phyloP scores from a whole-genome alignment of 1,140 invertebrate species.

The Heterodera carotae region DNA sequence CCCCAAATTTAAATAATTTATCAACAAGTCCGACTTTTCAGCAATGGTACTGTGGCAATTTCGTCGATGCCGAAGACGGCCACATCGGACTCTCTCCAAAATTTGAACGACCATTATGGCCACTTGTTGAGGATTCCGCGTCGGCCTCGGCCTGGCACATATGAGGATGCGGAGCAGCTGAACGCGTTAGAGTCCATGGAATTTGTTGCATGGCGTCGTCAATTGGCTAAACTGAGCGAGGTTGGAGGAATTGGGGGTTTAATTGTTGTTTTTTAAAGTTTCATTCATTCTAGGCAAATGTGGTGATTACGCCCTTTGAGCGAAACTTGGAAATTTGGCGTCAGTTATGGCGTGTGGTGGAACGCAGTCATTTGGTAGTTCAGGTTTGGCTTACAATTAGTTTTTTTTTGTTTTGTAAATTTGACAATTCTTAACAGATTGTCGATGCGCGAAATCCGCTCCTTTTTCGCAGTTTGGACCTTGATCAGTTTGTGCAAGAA shows the following conservation, averaged over 20 bases:
- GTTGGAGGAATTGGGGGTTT: constrained; percentile 43
- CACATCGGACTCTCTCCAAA: constrained; percentile 62
- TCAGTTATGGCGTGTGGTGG: constrained; percentile 95
- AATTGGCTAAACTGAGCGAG: constrained; percentile 57
- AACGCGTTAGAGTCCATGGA: constrained; percentile 49
- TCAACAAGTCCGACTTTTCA: constrained; percentile 74
- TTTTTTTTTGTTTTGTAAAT: constrained; percentile 25
- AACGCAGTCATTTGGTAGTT: constrained; percentile 89
- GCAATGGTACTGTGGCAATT: constrained; percentile 71
- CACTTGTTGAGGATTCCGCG: constrained; percentile 77
- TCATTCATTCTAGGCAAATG: constrained; percentile 70
- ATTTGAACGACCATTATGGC: constrained; percentile 74
- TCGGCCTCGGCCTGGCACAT: constrained; percentile 47
- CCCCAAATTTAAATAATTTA: constrained; percentile 24
- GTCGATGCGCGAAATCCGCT: constrained; percentile 95
- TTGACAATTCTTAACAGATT: constrained; percentile 71
- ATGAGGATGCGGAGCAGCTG: constrained; percentile 58
- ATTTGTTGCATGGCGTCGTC: constrained; percentile 58
- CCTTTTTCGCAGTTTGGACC: constrained; percentile 86
- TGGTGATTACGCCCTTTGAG: constrained; percentile 92
- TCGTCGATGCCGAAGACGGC: constrained; percentile 70
- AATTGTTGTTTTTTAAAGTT: background rate
- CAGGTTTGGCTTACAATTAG: constrained; percentile 66
- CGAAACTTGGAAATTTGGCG: constrained; percentile 97
- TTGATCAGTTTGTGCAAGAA: constrained; percentile 90